phyloP scores from a whole-genome alignment of 2,888 invertebrate species.

The Choristoneura rosaceana region DNA sequence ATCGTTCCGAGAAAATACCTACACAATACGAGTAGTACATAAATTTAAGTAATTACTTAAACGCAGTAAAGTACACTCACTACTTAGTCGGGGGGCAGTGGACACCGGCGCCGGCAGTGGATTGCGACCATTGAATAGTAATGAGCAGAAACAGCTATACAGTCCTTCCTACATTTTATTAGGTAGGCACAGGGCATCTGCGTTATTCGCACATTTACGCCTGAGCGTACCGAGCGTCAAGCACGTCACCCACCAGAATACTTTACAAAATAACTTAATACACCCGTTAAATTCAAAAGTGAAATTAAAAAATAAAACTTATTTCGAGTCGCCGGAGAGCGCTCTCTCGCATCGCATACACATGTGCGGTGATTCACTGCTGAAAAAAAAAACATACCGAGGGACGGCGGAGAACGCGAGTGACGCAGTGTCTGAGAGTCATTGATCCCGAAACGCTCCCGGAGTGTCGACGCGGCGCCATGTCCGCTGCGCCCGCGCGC shows the following conservation, averaged over 20 bases:
- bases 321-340: constrained; percentile 55
- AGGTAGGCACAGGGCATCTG: constrained; percentile 39
- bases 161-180: constrained; percentile 49
- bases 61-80: background rate
- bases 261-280: constrained; percentile 22
- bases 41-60: background rate
- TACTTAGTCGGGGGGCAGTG: constrained; percentile 31
- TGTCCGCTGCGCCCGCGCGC: constrained; percentile 38
- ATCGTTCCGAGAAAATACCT: too few relatives aligned
- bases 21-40: background rate
- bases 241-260: constrained; percentile 12
- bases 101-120: constrained; percentile 56
- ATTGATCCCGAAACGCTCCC: constrained; percentile 82
- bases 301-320: constrained; percentile 47
- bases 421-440: constrained; percentile 75
- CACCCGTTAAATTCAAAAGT: constrained; percentile 37
- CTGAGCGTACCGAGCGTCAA: constrained; percentile 42
- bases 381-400: constrained; percentile 67
- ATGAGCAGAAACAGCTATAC: constrained; percentile 59
- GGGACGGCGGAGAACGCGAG: constrained; percentile 75
- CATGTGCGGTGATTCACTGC: constrained; percentile 79
- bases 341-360: constrained; percentile 69
- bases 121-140: constrained; percentile 71
- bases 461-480: constrained; percentile 64
- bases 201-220: constrained; percentile 53